Evolutionary conservation across 2,113 vertebrate genomes (phyloP).

Genomic region (Pangasianodon hypophthalmus): DNA sequence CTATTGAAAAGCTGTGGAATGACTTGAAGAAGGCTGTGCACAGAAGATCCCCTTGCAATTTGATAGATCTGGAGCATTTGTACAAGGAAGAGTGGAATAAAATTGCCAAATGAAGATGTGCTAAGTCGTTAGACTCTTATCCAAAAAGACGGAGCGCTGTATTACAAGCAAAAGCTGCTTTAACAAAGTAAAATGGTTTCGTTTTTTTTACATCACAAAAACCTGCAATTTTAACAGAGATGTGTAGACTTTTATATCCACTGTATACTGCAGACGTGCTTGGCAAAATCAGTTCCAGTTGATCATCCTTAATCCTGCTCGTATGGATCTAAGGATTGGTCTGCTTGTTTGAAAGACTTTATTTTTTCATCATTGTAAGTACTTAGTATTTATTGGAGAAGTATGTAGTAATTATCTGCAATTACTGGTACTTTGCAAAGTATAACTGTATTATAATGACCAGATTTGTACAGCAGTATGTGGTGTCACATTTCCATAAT

Average conservation of each 20-base stretch:
- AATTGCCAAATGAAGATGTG: neutral
- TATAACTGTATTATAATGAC: neutral
- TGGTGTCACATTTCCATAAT: slow-evolving; percentile 2
- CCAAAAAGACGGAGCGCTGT: neutral
- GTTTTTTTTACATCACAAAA: neutral
- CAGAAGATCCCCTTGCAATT: neutral
- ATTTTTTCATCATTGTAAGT: neutral
- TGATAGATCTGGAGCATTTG: neutral
- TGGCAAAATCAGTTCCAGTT: neutral
- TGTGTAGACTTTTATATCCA: neutral
- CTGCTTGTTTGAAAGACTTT: neutral
- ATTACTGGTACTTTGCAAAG: neutral
- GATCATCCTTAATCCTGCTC: neutral
- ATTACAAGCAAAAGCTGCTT: neutral
- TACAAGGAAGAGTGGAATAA: neutral
- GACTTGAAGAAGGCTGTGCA: neutral
- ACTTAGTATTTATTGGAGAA: neutral
- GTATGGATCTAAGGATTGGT: neutral
- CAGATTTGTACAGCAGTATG: neutral
- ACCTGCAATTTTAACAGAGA: neutral
- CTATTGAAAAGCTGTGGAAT: neutral
- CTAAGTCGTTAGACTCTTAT: neutral
- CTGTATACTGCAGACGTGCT: neutral
- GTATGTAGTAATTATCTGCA: neutral
- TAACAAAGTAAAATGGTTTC: neutral